Base-by-base conservation (phyloP, 2,797 vertebrate species). In the Epinephelus malabaricus region DNA sequence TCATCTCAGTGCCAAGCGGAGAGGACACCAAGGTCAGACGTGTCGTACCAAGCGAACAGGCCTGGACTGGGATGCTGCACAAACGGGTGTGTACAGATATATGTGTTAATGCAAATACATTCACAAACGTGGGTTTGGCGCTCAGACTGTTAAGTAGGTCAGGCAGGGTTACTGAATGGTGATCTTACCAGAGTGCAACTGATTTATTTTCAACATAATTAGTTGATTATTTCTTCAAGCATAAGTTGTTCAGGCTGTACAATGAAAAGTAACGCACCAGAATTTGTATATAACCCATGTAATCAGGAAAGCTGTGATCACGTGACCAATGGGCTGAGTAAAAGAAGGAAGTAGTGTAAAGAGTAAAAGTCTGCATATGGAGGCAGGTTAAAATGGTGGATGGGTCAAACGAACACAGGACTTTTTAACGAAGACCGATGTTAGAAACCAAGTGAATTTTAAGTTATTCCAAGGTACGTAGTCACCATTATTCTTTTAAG, bases 21-120 rank as follows among this genome's bases (percentile, higher is more conserved):
- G 90, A 92, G 85, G 88, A 90, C 86, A 77, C 73, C 58, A 23
- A 92, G 92, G 92, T 95, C 91, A 89, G 65, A 82, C 70, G 49
- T 83, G 85, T 66, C 55, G 17, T 13, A 61, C 47, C 60, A 17
- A 67, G 58, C 56, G 81, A 83, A 75, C 56, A 34, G 67, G 62
- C 64, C 45, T 7, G 71, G 73, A 73, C 54, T 12, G 73, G 59
- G 50, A 74, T 14, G 51, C 80, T 25, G 69, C 66, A 78, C 53
- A 50, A 74, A 75, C 5, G 17, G 49, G 15, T n/a, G 72, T 53
- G 70, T 68, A 53, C 30, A 55, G 59, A 79, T 67, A 66, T 30
- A 69, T 54, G 69, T 27, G 50, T 14, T 51, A 21, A 78, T 82
- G 67, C 43, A 85, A 75, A 84, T 49, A 79, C 66, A 69, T 59